phyloP scores from a whole-genome alignment of 1,140 invertebrate genomes.

The Euwallacea fornicatus region DNA sequence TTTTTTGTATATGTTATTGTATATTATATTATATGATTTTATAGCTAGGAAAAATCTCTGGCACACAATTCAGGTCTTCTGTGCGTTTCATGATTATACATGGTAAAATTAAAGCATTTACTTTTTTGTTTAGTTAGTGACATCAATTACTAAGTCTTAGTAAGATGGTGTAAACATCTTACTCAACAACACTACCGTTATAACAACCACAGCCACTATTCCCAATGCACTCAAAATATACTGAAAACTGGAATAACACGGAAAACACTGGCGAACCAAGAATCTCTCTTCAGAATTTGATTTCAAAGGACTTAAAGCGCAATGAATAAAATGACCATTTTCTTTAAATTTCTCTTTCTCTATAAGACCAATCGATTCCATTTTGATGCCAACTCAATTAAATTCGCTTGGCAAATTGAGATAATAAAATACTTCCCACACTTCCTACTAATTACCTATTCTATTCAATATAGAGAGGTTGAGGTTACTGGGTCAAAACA shows the following conservation, averaged over 20 bases:
- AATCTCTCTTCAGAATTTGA: no score
- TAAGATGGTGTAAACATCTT: constrained; percentile 24
- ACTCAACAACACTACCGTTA: constrained; percentile 15
- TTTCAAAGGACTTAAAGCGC: no score
- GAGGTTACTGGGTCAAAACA: background rate
- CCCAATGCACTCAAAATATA: constrained; percentile 26
- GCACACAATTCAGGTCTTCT: no score
- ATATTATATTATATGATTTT: no score
- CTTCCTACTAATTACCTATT: constrained; percentile 1
- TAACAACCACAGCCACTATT: constrained; percentile 15
- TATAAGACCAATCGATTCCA: constrained; percentile 27
- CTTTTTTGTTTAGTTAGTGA: no score
- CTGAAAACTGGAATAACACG: constrained; percentile 27
- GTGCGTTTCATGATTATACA: no score
- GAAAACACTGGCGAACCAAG: constrained; percentile 12
- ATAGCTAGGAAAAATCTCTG: no score
- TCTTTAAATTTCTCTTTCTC: background rate
- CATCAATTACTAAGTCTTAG: background rate
- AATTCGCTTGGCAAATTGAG: background rate
- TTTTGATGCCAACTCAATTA: constrained; percentile 3
- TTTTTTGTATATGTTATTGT: no score
- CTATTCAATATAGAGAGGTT: background rate
- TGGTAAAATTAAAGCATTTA: no score
- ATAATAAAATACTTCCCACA: background rate
- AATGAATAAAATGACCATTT: no score